Evolutionary conservation across 2,797 vertebrate species (phyloP), one percentile per base, ranked within the genome.

Genomic region (Propithecus deckenii): DNA sequence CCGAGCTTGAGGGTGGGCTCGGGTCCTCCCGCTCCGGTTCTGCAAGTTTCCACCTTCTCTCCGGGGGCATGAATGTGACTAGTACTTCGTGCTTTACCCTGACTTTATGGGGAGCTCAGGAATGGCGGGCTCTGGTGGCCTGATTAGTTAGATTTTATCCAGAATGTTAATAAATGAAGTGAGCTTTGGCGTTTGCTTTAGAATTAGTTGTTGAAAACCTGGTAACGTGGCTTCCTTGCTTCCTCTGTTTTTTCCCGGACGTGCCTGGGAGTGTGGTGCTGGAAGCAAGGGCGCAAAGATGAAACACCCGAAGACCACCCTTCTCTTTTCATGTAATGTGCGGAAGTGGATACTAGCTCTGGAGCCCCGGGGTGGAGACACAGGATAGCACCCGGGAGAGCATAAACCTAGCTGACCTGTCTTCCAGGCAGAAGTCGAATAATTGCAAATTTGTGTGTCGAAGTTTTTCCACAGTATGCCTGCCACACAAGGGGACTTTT

Each of bases 221-320:
- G 75, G 65, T 89, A 96, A 85, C 35, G 65, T 87, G 74, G 55
- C 89, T 97, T 94, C 52, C 38, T 32, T 71, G 80, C 57, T 25
- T 9, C 15, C 14, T 28, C 13, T 28, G 4, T 65, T 14, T 59
- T n/a, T 25, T 5, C 76, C 67, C 48, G 65, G 28, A 74, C 10
- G 5, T 48, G 28, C 28, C 50, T 48, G 5, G 50, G 63, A 63
- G 67, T 72, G 87, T 71, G 90, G 74, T 67, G 67, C 46, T 71
- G 12, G 92, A 80, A 79, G 46, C 85, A 20, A 59, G 55, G 41
- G 30, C n/a, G 20, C 69, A 25, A 59, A 65, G 17, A 59, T 28
- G 78, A 41, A 59, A 67, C 43, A 18, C 48, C 17, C 1, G 18
- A 17, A 89, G 67, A 67, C 50, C 59, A 15, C 13, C 38, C 23